Conservation (phyloP, 2,113 vertebrate species). For the Vanacampus margaritifer region DNA sequence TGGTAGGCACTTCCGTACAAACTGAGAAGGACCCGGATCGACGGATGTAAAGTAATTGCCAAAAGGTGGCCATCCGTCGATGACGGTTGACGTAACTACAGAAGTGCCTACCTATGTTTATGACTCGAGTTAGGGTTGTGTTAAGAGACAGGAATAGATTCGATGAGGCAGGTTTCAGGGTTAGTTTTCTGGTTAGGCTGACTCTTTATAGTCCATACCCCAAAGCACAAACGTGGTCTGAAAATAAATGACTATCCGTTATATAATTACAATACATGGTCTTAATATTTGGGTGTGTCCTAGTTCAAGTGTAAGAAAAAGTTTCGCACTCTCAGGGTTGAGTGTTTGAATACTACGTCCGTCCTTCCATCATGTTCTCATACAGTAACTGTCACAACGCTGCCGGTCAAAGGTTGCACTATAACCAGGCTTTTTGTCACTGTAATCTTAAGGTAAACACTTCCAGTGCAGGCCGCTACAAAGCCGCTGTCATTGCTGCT, state of each 20-base stretch:
- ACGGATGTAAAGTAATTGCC: too few species aligned
- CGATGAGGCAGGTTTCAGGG: not conserved
- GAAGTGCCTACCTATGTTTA: too few species aligned
- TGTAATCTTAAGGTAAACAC: slow-evolving; percentile 45
- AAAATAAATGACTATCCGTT: not conserved
- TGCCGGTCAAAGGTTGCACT: slow-evolving; percentile 36
- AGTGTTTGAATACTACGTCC: slow-evolving; percentile 27
- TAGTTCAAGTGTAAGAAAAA: not conserved
- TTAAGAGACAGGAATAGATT: not conserved
- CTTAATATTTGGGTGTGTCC: not conserved
- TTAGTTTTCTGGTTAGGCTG: not conserved
- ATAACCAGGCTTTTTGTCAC: slow-evolving; percentile 31
- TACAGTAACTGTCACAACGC: slow-evolving; percentile 32
- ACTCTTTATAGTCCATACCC: not conserved
- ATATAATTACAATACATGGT: not conserved
- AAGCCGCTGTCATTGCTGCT: not conserved
- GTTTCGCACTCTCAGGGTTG: not conserved
- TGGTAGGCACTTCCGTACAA: not conserved
- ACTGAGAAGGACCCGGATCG: too few species aligned
- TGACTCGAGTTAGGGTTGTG: not conserved
- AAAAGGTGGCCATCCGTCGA: too few species aligned
- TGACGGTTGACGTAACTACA: too few species aligned
- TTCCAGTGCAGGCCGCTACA: slow-evolving; percentile 11
- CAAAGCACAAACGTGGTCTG: not conserved
- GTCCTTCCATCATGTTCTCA: slow-evolving; percentile 34